Conservation (phyloP, 2,888 invertebrate species). For the Rugalucina vietnamica region DNA sequence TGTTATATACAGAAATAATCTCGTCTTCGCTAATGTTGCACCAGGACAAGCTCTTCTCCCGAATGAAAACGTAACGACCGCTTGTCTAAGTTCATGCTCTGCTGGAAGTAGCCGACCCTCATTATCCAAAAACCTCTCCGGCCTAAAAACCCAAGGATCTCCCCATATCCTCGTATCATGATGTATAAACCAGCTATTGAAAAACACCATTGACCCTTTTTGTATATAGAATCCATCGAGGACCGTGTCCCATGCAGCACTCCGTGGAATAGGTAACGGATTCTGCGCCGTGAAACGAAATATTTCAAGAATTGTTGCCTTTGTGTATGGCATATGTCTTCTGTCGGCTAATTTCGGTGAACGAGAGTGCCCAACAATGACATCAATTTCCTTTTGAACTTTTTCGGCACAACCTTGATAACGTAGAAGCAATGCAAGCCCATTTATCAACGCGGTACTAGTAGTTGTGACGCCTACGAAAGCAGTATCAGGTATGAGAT, state of each 20-base stretch:
- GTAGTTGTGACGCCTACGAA: neutral
- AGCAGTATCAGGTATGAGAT: neutral
- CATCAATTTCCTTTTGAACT: conserved; percentile 69
- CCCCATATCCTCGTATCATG: neutral
- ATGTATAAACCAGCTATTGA: neutral
- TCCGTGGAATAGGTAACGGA: neutral
- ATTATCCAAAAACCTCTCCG: neutral
- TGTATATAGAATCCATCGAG: neutral
- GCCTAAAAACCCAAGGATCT: neutral
- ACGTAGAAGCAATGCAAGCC: neutral
- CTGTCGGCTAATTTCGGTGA: conserved; percentile 49
- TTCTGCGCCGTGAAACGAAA: neutral
- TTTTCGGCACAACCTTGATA: neutral
- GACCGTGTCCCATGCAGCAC: neutral
- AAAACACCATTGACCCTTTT: neutral
- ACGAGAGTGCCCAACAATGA: conserved; percentile 54
- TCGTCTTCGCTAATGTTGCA: neutral
- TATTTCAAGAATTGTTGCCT: neutral
- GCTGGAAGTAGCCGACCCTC: neutral
- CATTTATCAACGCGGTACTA: neutral
- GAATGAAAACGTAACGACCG: neutral
- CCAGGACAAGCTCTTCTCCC: neutral
- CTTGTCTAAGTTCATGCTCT: neutral
- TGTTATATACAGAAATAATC: neutral
- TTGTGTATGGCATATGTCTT: conserved; percentile 30